Percentiles rank a stretch among this genome's conserved stretches.
These are phyloP conservation scores for Bombus fervidus DNA, from an alignment of 1,140 invertebrate genomes.

Conservation along the genomic window DNA sequence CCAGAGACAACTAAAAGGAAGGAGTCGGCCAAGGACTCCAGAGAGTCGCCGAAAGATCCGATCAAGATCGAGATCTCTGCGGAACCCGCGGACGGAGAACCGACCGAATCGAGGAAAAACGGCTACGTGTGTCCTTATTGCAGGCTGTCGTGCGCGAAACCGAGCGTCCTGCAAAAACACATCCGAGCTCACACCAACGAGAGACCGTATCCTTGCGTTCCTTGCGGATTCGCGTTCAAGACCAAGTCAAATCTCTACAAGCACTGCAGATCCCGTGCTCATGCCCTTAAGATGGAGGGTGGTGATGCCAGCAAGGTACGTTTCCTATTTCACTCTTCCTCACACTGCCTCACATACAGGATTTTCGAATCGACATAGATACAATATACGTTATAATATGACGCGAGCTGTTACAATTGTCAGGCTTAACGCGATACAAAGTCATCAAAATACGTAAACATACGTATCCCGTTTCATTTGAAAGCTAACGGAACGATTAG, in stretches of 20 bases:
- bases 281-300: conserved; percentile 87
- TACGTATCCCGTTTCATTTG: background rate
- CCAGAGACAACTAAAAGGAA: conserved; percentile 79
- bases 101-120: conserved; percentile 77
- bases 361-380: too few species aligned
- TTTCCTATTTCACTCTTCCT: background rate
- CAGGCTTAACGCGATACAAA: background rate
- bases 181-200: conserved; percentile 96
- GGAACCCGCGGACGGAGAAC: conserved; percentile 69
- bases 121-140: conserved; percentile 93
- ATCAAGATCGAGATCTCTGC: conserved; percentile 62
- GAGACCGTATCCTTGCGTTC: conserved; percentile 93
- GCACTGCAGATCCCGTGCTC: conserved; percentile 92
- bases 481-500: too few species aligned
- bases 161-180: conserved; percentile 96
- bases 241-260: conserved; percentile 97
- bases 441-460: rapidly evolving
- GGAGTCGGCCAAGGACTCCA: conserved; percentile 75
- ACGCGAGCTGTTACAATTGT: too few species aligned
- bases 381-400: too few species aligned
- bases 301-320: conserved; percentile 81
- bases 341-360: too few species aligned
- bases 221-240: conserved; percentile 96
- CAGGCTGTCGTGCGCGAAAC: conserved; percentile 94
- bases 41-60: conserved; percentile 64